Evolutionary conservation across 2,888 invertebrate species (phyloP).

Genomic region (Tuta absoluta): DNA sequence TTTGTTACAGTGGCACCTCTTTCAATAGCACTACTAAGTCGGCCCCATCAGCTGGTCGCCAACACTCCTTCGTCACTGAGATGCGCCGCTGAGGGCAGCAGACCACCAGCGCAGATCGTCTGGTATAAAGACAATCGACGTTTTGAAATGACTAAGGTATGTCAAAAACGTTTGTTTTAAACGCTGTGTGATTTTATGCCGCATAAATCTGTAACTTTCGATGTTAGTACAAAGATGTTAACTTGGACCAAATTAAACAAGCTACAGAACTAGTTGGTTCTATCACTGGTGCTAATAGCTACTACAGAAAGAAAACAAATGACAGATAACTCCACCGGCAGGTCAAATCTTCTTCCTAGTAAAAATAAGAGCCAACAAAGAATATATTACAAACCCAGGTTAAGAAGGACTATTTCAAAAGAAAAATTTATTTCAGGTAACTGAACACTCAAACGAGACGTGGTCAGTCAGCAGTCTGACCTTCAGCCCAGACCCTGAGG

Average conservation of each 20-base stretch:
- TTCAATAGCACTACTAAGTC: slow-evolving; percentile 87
- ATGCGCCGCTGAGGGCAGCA: slow-evolving; percentile 92
- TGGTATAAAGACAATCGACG: slow-evolving; percentile 91
- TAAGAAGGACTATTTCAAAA: not conserved
- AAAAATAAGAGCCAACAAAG: no score
- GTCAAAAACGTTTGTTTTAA: not conserved
- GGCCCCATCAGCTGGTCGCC: slow-evolving; percentile 88
- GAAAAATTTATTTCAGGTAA: slow-evolving; percentile 69
- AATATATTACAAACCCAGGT: no score
- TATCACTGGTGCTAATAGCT: no score
- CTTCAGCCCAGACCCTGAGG: slow-evolving; percentile 89
- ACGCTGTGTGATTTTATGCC: no score
- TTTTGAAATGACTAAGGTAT: slow-evolving; percentile 88
- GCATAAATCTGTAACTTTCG: no score
- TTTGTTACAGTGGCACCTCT: slow-evolving; percentile 87
- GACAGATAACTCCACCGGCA: no score
- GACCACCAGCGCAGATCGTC: slow-evolving; percentile 90
- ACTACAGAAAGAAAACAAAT: no score
- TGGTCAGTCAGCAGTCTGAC: slow-evolving; percentile 87
- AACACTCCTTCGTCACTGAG: slow-evolving; percentile 88
- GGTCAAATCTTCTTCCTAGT: no score
- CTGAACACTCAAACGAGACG: slow-evolving; percentile 84
- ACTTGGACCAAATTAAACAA: no score
- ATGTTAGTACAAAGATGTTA: no score
- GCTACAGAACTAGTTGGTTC: no score